Conservation (phyloP, 2,888 invertebrate genomes). For the Gonocerus acuteangulatus region DNA sequence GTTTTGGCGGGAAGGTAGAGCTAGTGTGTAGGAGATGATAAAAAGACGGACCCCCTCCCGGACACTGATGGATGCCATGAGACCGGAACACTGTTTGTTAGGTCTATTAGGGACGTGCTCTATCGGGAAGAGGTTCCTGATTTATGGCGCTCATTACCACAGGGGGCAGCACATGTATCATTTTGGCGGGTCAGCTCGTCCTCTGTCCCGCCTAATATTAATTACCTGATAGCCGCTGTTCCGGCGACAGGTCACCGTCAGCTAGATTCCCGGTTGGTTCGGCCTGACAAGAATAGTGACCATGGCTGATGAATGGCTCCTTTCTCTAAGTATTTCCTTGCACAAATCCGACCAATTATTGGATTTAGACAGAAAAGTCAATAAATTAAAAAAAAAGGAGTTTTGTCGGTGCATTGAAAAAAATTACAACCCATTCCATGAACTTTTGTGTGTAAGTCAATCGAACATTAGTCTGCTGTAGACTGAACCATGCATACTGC, state of each 20-base stretch:
- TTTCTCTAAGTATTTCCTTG: too few relatives aligned
- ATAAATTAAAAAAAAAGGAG: too few relatives aligned
- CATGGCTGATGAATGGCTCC: too few relatives aligned
- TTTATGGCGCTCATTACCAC: conserved; percentile 11
- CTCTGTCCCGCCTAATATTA: background rate
- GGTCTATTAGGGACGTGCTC: conserved; percentile 18
- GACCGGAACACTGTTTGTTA: conserved; percentile 7
- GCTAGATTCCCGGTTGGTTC: too few relatives aligned
- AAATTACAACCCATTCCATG: too few relatives aligned
- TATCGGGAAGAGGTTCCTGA: conserved; percentile 4
- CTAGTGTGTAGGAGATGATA: background rate
- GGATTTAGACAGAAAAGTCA: too few relatives aligned
- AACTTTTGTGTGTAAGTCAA: too few relatives aligned
- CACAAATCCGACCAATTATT: too few relatives aligned
- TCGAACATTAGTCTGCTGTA: too few relatives aligned
- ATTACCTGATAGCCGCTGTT: background rate
- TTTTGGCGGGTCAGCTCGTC: conserved; percentile 8
- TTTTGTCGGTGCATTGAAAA: too few relatives aligned
- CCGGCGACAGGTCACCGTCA: conserved; percentile 2
- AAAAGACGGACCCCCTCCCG: background rate
- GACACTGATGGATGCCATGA: conserved; percentile 11
- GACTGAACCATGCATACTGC: too few relatives aligned
- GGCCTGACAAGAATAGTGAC: too few relatives aligned
- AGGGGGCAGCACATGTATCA: background rate
- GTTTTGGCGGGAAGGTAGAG: background rate